Percentiles rank a stretch among this genome's conserved stretches.
Conservation (phyloP, 2,113 vertebrate genomes). For the Dromaius novaehollandiae region DNA sequence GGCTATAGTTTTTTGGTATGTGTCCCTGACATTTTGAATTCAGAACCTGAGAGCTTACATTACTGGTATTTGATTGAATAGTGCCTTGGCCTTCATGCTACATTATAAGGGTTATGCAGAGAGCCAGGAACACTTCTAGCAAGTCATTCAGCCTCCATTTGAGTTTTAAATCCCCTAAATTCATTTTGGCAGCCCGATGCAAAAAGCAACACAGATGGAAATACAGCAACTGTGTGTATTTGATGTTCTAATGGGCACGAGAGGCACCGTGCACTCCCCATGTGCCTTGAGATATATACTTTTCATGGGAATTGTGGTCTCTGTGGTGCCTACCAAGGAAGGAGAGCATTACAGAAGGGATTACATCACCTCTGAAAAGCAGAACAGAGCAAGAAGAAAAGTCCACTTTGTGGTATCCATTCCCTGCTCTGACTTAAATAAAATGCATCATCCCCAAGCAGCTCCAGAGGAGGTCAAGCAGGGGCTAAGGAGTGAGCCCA, state of each 20-base stretch:
- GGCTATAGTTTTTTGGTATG: neutral
- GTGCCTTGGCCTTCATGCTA: neutral
- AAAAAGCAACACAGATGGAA: neutral
- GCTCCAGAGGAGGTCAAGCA: constrained; percentile 12
- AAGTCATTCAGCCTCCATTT: neutral
- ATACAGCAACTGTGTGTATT: neutral
- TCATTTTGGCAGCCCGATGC: neutral
- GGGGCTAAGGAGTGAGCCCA: neutral
- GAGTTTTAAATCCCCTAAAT: neutral
- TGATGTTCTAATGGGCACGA: neutral
- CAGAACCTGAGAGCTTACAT: neutral
- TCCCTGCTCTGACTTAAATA: neutral
- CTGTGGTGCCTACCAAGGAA: constrained; percentile 4
- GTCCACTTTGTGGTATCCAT: constrained; percentile 12
- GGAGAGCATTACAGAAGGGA: neutral
- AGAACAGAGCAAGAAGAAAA: constrained; percentile 1
- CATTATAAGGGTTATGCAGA: neutral
- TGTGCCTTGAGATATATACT: neutral
- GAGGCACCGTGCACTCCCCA: neutral
- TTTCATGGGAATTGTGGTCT: constrained; percentile 43
- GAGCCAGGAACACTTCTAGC: neutral
- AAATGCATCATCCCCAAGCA: constrained; percentile 19
- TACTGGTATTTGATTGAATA: neutral
- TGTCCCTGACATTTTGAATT: neutral
- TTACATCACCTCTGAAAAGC: constrained; percentile 50